Evolutionary conservation across 92 coral and sea anemone genomes (phyloP), one percentile per base, ranked within the genome.

Genomic region (Umimayanthus kanabou): DNA sequence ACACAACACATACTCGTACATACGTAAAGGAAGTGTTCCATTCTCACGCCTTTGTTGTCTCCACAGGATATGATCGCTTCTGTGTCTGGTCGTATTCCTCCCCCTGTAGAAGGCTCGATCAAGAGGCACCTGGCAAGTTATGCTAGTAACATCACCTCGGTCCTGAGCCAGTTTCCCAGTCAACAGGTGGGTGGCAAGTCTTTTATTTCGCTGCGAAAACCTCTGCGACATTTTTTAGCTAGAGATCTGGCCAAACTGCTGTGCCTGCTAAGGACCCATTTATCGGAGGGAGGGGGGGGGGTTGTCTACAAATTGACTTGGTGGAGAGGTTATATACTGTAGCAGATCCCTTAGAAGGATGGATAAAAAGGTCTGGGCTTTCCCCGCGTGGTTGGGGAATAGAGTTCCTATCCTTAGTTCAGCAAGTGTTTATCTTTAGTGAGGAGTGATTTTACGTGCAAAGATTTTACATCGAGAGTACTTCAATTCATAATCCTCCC

Each of bases 151-250:
- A 91, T 96, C 42, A 96, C 99, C 0, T 96, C 99, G 6, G 94
- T 96, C 16, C 92, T 96, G 75, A 92, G 98, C 64, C 99, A 95
- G 88, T 96, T 96, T 91, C 99, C 99, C 18, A 96, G 99, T 75
- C 99, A 96, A 85, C 98, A 96, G 93, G 99, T 94, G 28, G 76
- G 72, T 42, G 47, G 73, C 58, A 2, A 2, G 25, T 61, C 5
- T 20, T 0, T 23, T 61, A 14, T 0, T 2, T 0, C 23, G 18
- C 23, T 57, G n/a, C 69, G 4, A 20, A 23, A 61, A 20, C 26
- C 26, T 22, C 69, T 4, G 64, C 3, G 9, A 57, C 65, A 14
- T 0, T 15, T 14, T 57, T 20, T 57, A 2, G 1, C 2, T 57
- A 6, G 50, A 0, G 11, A 6, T 47, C 50, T 47, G 50, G 10